Conservation (phyloP, 2,113 vertebrate species). For the Pedetes capensis region DNA sequence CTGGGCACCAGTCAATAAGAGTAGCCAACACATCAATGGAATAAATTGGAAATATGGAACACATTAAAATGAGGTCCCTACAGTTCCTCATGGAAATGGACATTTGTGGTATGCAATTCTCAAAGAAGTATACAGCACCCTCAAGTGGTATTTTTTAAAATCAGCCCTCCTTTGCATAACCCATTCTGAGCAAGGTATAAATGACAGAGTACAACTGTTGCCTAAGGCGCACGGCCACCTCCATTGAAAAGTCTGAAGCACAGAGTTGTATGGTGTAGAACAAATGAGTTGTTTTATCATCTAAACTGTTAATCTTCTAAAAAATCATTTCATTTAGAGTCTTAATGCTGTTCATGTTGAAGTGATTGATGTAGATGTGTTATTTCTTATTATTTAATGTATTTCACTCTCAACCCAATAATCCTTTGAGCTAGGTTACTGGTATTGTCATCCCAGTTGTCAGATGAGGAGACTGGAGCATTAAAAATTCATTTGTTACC, state of each 20-base stretch:
- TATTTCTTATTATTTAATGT: background rate
- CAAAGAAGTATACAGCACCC: conserved; percentile 53
- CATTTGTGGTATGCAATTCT: background rate
- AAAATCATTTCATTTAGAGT: conserved; percentile 15
- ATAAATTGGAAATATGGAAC: background rate
- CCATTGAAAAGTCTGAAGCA: background rate
- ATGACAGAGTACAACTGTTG: background rate
- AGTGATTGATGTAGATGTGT: background rate
- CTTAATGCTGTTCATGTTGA: background rate
- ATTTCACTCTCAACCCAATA: background rate
- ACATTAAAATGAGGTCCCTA: background rate
- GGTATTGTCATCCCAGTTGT: background rate
- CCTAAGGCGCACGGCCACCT: background rate
- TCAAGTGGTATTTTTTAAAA: conserved; percentile 57
- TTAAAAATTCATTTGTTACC: background rate
- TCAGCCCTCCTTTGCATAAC: background rate
- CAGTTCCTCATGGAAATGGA: background rate
- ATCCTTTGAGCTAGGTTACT: background rate
- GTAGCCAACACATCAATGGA: background rate
- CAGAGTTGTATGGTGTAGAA: background rate
- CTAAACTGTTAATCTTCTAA: background rate
- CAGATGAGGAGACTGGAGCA: background rate
- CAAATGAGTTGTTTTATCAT: background rate
- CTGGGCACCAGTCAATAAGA: background rate
- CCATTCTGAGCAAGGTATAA: background rate